Evolutionary conservation across 2,888 invertebrate genomes (phyloP), one percentile per base, ranked within the genome.

Genomic region (Andrena fulva): DNA sequence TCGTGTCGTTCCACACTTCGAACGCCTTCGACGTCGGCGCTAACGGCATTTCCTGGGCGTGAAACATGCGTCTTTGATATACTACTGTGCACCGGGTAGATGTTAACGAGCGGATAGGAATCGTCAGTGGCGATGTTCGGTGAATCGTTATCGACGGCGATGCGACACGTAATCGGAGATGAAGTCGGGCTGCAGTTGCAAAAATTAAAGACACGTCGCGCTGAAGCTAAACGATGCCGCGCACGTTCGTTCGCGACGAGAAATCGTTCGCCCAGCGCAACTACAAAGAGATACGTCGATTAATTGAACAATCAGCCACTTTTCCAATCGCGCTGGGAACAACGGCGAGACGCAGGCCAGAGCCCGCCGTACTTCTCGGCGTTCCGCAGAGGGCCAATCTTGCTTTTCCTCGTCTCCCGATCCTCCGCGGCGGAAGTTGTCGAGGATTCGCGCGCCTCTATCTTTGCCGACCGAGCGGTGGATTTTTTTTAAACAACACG

Each of bases 1-100:
- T 95, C 0, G 96, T 96, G 60, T 95, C 96, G 90, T 95, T 95
- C 98, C 98, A 98, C 66, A 96, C 93, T 1, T 95, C 94, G 93
- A 95, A 97, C 27, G 96, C 95, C 12, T 94, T 94, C 0, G 97
- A 96, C 16, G 94, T 93, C 0, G 96, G 96, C 0, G 95, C 94
- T 69, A 97, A 91, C 0, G 95, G 94, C 86, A 97, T 93, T 95
- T 96, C 96, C 97, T 87, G 48, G 8, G 24, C 20, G 52, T 7
- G 27, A 2, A 31, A 42, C 16, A 42, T 42, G 12, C 42, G 42
- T 10, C 35, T 56, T 48, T 64, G 6, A 66, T 31, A 3, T 16
- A 6, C 27, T 2, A 31, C 42, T 16, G 42, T 16, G 42, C 42
- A 42, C 16, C 0, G 20, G 33, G 1, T 62, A 3, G 20, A 64